Evolutionary conservation across 1,140 invertebrate genomes (phyloP), one percentile per base, ranked within the genome.

Genomic region (Drosophila nikananu): DNA sequence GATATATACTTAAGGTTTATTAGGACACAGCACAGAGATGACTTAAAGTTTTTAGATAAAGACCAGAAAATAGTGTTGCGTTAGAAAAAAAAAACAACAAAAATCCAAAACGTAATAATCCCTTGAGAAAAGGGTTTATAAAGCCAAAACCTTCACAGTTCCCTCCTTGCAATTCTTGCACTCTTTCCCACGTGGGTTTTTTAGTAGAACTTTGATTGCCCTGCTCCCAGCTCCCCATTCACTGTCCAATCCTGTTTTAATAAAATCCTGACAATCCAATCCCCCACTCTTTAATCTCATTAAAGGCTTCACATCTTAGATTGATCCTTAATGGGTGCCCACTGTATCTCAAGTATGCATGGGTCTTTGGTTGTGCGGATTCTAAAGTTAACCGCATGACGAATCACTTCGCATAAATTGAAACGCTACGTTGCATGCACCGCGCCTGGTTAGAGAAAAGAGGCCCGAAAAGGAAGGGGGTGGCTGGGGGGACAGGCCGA

Each of bases 391-490:
- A 89, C 86, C 86, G 86, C 86, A 89, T 89, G 86, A 89, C 86
- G 86, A 89, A 89, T 89, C 86, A 89, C 86, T 89, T 89, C 86
- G 86, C 86, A 89, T 89, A 89, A 89, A 89, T 89, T 89, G 86
- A 89, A 89, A 84, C 86, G 86, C 86, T 89, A 86, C 81, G 81
- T 84, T 86, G 86, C 86, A 90, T 90, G 72, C 71, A 71, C 79
- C 68, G 59, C 75, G 78, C 76, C 77, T 89, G 78, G 77, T 76
- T 79, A 75, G 80, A 76, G 62, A 68, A 70, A 48, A 58, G 65
- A 61, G 65, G 52, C 59, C 39, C 30, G 35, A 60, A 52, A 62
- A 42, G 65, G 5, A 19, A 27, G 57, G 57, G 51, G 25, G 7
- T n/a, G 49, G 19, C 10, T 17, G 27, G 17, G 8, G 44, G 19